Conservation (phyloP, 2,888 invertebrate genomes). For the Sminthurinus aureus region DNA sequence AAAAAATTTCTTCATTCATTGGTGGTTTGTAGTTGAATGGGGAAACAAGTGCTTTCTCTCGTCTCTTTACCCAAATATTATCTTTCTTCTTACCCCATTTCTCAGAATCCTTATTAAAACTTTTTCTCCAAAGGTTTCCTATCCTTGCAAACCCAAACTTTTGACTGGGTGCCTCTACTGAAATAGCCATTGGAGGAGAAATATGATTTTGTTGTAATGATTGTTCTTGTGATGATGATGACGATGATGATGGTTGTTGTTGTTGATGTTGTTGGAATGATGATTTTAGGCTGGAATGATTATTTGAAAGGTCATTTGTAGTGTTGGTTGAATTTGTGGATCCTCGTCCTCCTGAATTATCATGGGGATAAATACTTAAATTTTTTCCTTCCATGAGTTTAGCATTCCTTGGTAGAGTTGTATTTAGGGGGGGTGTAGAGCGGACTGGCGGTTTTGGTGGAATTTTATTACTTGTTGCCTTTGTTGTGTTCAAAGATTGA, state of each 20-base stretch:
- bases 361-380: background rate
- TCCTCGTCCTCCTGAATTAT: background rate
- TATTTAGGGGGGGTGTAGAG: constrained; percentile 44
- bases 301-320: background rate
- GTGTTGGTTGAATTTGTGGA: no score
- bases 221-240: constrained; percentile 1
- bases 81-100: background rate
- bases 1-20: constrained; percentile 12
- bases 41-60: constrained; percentile 50
- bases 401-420: constrained; percentile 40
- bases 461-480: constrained; percentile 44
- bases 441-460: constrained; percentile 59
- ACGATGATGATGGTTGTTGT: background rate
- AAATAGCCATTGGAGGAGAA: constrained; percentile 1
- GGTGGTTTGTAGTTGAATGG: constrained; percentile 55
- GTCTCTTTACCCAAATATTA: constrained; percentile 51
- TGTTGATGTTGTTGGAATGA: constrained; percentile 2
- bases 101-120: constrained; percentile 21
- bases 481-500: constrained; percentile 47
- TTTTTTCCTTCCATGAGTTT: constrained; percentile 36
- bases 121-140: constrained; percentile 35
- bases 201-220: constrained; percentile 19
- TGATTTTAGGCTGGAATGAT: background rate
- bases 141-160: constrained; percentile 36
- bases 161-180: background rate